phyloP scores from a whole-genome alignment of 2,113 vertebrate genomes.

The Brevimyrus niger region DNA sequence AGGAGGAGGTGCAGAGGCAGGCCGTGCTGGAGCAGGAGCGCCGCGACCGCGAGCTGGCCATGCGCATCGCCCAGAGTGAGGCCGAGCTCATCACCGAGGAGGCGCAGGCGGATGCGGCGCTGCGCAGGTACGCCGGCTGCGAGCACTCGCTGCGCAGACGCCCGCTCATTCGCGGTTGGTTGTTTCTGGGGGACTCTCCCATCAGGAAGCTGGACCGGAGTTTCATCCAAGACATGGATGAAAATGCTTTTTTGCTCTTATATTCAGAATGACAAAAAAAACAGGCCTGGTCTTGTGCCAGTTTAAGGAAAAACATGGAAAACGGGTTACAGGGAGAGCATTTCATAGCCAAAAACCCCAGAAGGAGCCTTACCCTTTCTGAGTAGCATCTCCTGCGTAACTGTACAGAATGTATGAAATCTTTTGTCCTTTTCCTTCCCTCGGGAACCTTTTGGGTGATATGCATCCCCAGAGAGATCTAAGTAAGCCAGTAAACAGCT shows the following conservation, averaged over 20 bases:
- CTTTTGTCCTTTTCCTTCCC: constrained; percentile 41
- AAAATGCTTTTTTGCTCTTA: neutral
- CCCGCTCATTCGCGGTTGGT: neutral
- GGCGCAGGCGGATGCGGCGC: constrained; percentile 63
- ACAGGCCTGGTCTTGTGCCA: neutral
- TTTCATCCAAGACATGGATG: neutral
- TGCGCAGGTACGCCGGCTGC: constrained; percentile 76
- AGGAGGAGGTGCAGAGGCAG: constrained; percentile 76
- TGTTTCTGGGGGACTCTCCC: neutral
- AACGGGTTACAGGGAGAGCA: neutral
- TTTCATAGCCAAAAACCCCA: neutral
- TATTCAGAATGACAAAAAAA: neutral
- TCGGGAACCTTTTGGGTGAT: constrained; percentile 49
- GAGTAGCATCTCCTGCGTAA: constrained; percentile 3
- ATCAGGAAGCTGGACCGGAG: neutral
- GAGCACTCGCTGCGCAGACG: neutral
- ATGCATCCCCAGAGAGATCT: constrained; percentile 47
- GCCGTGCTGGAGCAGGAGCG: constrained; percentile 84
- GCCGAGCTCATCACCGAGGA: constrained; percentile 90
- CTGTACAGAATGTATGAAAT: constrained; percentile 24
- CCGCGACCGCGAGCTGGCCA: constrained; percentile 84
- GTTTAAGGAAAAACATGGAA: neutral
- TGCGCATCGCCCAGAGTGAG: constrained; percentile 91
- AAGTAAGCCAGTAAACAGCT: constrained; percentile 47
- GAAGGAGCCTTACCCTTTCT: neutral